Evolutionary conservation across 2,113 vertebrate genomes (phyloP).

Genomic region (Cyprinus carpio): DNA sequence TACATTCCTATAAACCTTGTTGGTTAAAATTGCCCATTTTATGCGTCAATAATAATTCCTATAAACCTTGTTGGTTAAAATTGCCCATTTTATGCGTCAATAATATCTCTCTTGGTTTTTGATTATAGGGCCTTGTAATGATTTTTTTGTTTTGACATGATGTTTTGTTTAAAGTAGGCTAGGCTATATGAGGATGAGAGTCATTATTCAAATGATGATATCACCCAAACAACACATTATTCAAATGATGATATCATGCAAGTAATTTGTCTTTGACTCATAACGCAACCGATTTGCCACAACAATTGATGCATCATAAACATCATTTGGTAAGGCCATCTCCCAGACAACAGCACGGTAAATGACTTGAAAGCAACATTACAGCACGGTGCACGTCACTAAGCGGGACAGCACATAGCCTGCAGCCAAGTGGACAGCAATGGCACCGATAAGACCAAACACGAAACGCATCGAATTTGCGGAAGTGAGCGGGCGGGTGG

Average conservation of each 20-base stretch:
- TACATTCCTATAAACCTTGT: not conserved
- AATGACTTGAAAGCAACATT: slow-evolving; percentile 22
- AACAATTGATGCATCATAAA: not conserved
- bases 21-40: not conserved
- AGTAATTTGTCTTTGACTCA: too few species aligned
- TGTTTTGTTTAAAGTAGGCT: not conserved
- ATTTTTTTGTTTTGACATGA: not conserved
- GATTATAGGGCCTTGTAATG: not conserved
- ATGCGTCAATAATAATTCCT: not conserved
- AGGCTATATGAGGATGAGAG: not conserved
- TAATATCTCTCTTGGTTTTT: not conserved
- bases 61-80: not conserved
- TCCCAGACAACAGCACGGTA: slow-evolving; percentile 14
- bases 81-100: not conserved
- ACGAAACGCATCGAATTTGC: slow-evolving; percentile 62
- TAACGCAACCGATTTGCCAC: too few species aligned
- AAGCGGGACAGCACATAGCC: slow-evolving; percentile 33
- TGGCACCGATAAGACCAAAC: slow-evolving; percentile 37
- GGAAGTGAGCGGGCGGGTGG: slow-evolving; percentile 73
- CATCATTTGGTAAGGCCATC: slow-evolving; percentile 2
- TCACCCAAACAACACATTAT: too few species aligned
- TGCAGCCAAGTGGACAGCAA: slow-evolving; percentile 35
- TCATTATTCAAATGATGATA: not conserved
- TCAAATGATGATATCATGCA: too few species aligned
- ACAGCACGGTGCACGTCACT: slow-evolving; percentile 13